Evolutionary conservation across 2,113 vertebrate genomes (phyloP).

Genomic region (Steatornis caripensis): DNA sequence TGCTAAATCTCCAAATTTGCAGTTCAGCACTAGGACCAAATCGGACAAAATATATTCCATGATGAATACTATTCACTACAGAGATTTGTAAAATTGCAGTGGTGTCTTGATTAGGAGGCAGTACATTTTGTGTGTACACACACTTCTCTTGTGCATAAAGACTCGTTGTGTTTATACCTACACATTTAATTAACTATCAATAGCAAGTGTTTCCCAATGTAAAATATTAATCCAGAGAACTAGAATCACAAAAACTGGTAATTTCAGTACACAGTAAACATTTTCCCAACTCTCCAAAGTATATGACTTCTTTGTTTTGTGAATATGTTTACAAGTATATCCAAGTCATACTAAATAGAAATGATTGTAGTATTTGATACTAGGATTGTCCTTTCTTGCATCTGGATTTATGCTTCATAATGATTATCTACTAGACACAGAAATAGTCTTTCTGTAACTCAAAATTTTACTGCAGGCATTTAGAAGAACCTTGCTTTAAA

Average conservation of each 20-base stretch:
- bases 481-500: constrained; percentile 82
- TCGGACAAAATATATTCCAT: background rate
- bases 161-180: background rate
- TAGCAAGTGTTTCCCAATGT: background rate
- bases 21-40: background rate
- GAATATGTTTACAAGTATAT: constrained; percentile 72
- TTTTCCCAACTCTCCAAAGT: constrained; percentile 39
- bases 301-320: constrained; percentile 69
- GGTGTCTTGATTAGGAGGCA: background rate
- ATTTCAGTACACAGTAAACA: constrained; percentile 33
- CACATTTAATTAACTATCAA: background rate
- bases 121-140: background rate
- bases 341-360: constrained; percentile 62
- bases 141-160: background rate
- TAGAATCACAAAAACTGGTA: background rate
- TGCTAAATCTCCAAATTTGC: background rate
- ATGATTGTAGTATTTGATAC: constrained; percentile 65
- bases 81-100: background rate
- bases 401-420: constrained; percentile 76
- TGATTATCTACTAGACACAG: constrained; percentile 83
- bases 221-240: constrained; percentile 12
- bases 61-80: background rate
- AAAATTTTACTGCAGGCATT: constrained; percentile 81
- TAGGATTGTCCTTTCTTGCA: constrained; percentile 67
- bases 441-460: constrained; percentile 77